A percentile compares a stretch with the other conserved stretches of the same genome.
phyloP scores from a whole-genome alignment of 2,113 vertebrate species.

The Cyphomyrus plagiostoma region DNA sequence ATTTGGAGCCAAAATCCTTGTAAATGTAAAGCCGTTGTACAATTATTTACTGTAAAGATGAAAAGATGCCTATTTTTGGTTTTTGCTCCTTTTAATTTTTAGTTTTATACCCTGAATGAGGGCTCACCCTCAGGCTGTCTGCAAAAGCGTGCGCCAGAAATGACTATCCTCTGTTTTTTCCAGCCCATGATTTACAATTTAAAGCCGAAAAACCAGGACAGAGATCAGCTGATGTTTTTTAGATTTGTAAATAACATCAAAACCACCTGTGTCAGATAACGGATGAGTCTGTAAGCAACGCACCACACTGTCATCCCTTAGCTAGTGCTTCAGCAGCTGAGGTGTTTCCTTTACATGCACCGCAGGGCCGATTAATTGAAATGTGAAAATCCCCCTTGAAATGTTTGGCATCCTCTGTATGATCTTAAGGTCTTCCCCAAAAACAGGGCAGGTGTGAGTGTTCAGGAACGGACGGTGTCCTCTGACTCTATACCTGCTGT shows the following conservation, averaged over 20 bases:
- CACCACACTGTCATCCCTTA: background rate
- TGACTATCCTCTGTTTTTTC: background rate
- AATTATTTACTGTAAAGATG: conserved; percentile 17
- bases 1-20: conserved; percentile 34
- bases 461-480: background rate
- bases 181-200: background rate
- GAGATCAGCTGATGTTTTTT: background rate
- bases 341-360: background rate
- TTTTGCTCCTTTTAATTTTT: background rate
- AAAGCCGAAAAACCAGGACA: background rate
- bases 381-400: background rate
- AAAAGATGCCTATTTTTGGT: conserved; percentile 6
- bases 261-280: background rate
- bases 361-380: background rate
- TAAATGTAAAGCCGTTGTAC: conserved; percentile 33
- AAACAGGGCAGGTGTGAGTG: background rate
- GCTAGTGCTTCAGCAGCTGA: background rate
- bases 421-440: background rate
- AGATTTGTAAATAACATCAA: background rate
- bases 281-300: background rate
- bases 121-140: background rate
- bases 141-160: background rate
- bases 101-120: background rate
- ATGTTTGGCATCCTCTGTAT: background rate
- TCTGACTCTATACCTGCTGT: background rate